These are phyloP conservation scores for Scortum barcoo DNA, from an alignment of 2,113 vertebrate species.

Conservation along the genomic window DNA sequence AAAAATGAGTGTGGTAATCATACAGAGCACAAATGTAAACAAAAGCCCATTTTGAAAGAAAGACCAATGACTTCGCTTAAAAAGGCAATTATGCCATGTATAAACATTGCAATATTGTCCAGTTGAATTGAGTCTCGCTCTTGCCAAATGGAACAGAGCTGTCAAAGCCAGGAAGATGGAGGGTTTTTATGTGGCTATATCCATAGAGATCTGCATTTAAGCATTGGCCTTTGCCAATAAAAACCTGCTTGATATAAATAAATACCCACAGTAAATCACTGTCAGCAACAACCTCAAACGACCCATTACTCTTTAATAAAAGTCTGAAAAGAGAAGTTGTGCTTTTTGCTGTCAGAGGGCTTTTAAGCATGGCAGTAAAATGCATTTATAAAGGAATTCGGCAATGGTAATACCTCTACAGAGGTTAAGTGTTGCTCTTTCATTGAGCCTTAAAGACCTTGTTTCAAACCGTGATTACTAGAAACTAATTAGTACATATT, in stretches of 20 bases:
- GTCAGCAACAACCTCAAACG: slow-evolving; percentile 67
- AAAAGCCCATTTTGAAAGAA: slow-evolving; percentile 46
- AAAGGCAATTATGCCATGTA: slow-evolving; percentile 51
- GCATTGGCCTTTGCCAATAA: slow-evolving; percentile 52
- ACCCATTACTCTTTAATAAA: slow-evolving; percentile 66
- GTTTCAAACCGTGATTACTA: slow-evolving; percentile 30
- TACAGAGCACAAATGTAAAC: slow-evolving; percentile 59
- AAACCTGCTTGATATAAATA: slow-evolving; percentile 71
- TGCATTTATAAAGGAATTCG: slow-evolving; percentile 38
- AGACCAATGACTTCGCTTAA: slow-evolving; percentile 37
- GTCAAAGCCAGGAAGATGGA: slow-evolving; percentile 62
- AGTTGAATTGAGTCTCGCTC: slow-evolving; percentile 32
- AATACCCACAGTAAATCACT: slow-evolving; percentile 67
- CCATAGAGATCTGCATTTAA: slow-evolving; percentile 58
- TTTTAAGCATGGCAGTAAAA: slow-evolving; percentile 56
- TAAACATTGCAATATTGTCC: slow-evolving; percentile 53
- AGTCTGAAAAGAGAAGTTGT: slow-evolving; percentile 36
- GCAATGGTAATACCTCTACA: slow-evolving; percentile 18
- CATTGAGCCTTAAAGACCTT: slow-evolving; percentile 20
- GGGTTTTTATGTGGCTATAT: slow-evolving; percentile 57
- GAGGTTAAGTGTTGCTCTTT: slow-evolving; percentile 1
- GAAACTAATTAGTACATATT: slow-evolving; percentile 52
- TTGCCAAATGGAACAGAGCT: slow-evolving; percentile 63
- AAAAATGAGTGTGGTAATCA: slow-evolving; percentile 66
- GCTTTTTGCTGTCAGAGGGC: slow-evolving; percentile 48